Base-by-base conservation (phyloP, 2,888 invertebrate species). In the Suillia variegata region DNA sequence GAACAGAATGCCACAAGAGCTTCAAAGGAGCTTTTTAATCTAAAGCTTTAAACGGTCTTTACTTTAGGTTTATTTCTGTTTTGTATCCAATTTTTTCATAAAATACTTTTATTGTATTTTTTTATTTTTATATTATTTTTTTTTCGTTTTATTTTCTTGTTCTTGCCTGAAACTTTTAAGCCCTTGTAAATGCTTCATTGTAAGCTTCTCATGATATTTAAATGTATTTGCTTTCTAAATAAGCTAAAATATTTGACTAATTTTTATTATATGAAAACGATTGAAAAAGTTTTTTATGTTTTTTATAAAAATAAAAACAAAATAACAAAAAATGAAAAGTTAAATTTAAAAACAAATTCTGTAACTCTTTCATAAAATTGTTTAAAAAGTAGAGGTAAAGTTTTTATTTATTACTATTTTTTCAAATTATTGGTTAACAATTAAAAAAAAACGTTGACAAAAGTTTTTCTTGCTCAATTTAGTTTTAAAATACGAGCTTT, bases 141-240 rank as follows among this genome's bases (percentile, higher is more conserved):
- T 18, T 59, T 48, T 57, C 24, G 13, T 1, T 15, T 42, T 15
- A 51, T 22, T 52, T 26, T 53, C 34, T 53, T 49, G 20, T 26
- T 26, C 22, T 18, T 33, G n/a, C 17, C 2, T 24, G 17, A 42
- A 26, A 2, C 10, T 8, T 52, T 53, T 34, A 12, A 2, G 20
- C 15, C n/a, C 3, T 5, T 13, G 6, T 38, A 13, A n/a, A 38
- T 13, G 38, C 38, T 38, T 38, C 4, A 38, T 4, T 10, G 6
- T n/a, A 13, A 38, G n/a, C 38, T 38, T 38, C 38, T 38, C n/a
- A 20, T 24, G 15, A 34, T 47, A 33, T 33, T 15, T n/a, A 62
- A 61, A 64, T 62, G 58, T 62, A 53, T 58, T 58, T 60, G 64
- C 62, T 62, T 62, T 60, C 31, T 62, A 60, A n/a, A 38, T 38